Evolutionary conservation across 2,888 invertebrate genomes (phyloP).

Genomic region (Spodoptera picta): DNA sequence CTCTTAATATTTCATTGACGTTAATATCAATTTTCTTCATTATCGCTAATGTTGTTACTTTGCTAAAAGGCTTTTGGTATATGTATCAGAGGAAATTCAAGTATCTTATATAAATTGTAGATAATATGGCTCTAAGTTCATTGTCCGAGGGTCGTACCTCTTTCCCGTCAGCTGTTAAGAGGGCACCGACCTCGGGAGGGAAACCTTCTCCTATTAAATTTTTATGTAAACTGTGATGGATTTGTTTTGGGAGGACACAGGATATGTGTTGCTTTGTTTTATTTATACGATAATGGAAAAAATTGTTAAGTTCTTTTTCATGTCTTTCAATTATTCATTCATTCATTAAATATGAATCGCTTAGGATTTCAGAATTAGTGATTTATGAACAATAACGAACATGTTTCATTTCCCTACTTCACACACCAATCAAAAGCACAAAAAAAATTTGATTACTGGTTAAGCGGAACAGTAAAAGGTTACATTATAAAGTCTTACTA

Average conservation of each 20-base stretch:
- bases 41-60: constrained; percentile 28
- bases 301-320: too few relatives aligned
- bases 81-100: constrained; percentile 32
- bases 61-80: constrained; percentile 42
- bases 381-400: too few relatives aligned
- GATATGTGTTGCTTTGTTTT: constrained; percentile 18
- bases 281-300: constrained; percentile 6
- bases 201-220: constrained; percentile 56
- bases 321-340: too few relatives aligned
- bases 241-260: constrained; percentile 29
- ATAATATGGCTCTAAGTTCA: constrained; percentile 64
- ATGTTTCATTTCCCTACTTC: too few relatives aligned
- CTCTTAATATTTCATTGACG: constrained; percentile 10
- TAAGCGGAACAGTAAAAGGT: too few relatives aligned
- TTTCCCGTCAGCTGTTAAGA: constrained; percentile 80
- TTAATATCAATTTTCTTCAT: constrained; percentile 39
- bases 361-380: too few relatives aligned
- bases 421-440: too few relatives aligned
- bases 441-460: not conserved
- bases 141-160: constrained; percentile 73
- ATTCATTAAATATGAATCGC: too few relatives aligned
- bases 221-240: constrained; percentile 47
- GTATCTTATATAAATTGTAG: constrained; percentile 49
- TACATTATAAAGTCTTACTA: too few relatives aligned
- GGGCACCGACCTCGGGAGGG: constrained; percentile 72